Percentiles rank a stretch among this genome's conserved stretches.
phyloP scores from a whole-genome alignment of 2,797 vertebrate species.

The Vespertilio murinus region DNA sequence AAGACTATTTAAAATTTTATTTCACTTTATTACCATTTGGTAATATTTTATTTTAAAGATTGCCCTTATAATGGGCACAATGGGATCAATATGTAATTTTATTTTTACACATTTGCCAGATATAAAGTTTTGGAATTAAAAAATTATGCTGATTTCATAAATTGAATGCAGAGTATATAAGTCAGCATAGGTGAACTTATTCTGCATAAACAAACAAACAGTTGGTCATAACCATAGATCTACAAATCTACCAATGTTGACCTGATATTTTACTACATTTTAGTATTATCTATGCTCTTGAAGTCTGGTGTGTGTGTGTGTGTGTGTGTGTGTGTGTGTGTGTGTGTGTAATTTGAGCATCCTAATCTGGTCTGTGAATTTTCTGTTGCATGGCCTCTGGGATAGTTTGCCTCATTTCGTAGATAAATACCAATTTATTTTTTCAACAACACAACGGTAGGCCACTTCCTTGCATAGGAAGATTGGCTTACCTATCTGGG shows the following conservation, averaged over 20 bases:
- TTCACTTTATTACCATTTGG: background rate
- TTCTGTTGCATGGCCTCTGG: background rate
- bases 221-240: background rate
- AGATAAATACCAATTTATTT: background rate
- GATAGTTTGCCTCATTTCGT: background rate
- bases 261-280: background rate
- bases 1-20: background rate
- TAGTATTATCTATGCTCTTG: background rate
- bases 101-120: background rate
- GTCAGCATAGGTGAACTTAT: background rate
- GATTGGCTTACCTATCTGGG: background rate
- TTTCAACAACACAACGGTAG: background rate
- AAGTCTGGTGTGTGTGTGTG: background rate
- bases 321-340: background rate
- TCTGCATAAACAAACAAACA: background rate
- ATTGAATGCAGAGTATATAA: background rate
- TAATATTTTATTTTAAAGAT: conserved; percentile 1
- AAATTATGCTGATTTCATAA: background rate
- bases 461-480: background rate
- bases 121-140: background rate
- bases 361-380: background rate
- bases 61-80: background rate
- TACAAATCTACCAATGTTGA: background rate
- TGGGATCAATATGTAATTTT: background rate
- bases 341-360: background rate